Percentiles rank a stretch among this genome's conserved stretches.
These are phyloP conservation scores for Diarsia rubi DNA, from an alignment of 2,888 invertebrate species.

Conservation along the genomic window DNA sequence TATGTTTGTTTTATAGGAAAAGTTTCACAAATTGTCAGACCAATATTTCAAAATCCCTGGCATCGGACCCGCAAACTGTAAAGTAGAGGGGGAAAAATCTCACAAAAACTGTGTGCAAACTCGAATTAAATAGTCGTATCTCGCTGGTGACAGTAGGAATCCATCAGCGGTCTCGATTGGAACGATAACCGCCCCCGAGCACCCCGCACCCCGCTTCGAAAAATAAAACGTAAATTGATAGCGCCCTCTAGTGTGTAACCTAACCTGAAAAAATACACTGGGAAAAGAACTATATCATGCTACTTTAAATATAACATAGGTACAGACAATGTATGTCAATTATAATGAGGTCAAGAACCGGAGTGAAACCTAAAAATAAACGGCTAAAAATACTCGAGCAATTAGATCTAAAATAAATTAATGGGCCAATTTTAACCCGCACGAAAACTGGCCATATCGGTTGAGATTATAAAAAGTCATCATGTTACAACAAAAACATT, in stretches of 20 bases:
- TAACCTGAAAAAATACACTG: neutral
- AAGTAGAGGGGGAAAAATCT: conserved; percentile 75
- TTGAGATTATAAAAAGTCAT: conserved; percentile 13
- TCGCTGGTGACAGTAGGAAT: conserved; percentile 84
- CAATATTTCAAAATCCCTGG: conserved; percentile 72
- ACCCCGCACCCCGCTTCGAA: conserved; percentile 60
- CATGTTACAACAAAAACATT: conserved; percentile 4
- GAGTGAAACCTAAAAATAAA: conserved; percentile 41
- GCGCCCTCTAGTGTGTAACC: conserved; percentile 40
- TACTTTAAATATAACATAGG: conserved; percentile 3
- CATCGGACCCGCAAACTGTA: conserved; percentile 70
- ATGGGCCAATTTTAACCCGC: conserved; percentile 45
- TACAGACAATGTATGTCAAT: conserved; percentile 22
- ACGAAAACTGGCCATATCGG: conserved; percentile 8
- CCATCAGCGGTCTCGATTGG: conserved; percentile 84
- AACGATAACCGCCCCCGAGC: conserved; percentile 74
- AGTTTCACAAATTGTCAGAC: conserved; percentile 63
- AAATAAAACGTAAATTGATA: conserved; percentile 85
- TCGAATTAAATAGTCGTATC: conserved; percentile 88
- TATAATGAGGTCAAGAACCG: conserved; percentile 38
- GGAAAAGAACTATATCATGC: neutral
- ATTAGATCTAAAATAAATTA: conserved; percentile 41
- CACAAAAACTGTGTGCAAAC: conserved; percentile 84
- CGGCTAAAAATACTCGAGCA: conserved; percentile 33
- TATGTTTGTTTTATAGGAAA: conserved; percentile 51